Evolutionary conservation across 2,113 vertebrate species (phyloP), one percentile per base, ranked within the genome.

Genomic region (Gavialis gangeticus): DNA sequence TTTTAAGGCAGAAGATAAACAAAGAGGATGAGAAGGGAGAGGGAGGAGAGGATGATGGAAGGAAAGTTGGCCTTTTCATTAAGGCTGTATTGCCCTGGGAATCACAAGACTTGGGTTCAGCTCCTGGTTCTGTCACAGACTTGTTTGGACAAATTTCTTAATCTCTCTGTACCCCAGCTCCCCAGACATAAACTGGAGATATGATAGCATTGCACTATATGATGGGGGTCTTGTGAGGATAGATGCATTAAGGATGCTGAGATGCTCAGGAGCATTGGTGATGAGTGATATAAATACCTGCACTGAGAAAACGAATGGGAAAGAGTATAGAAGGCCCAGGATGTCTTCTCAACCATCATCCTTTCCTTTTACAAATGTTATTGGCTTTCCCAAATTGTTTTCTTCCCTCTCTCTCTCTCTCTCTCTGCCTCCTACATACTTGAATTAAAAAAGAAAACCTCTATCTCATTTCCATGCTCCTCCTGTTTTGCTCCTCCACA

Each of bases 391-490:
- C 16, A 59, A 27, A 37, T 73, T 21, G 57, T 14, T 73, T 59
- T 84, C 57, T n/a, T 67, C 8, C 30, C 84, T 89, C 3, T 76
- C 78, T 9, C 80, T 91, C 80, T 91, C 4, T 58, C 21, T 90
- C 15, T 75, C 86, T 78, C 59, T 11, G 3, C 63, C 4, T 27
- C 82, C 2, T 79, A 11, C 17, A 73, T 62, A 25, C 54, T 62
- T 75, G n/a, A 28, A 57, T 93, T 95, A 80, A 92, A 85, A 59
- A 88, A 90, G 67, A 58, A n/a, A 90, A 56, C 16, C 46, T 85
- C 56, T 9, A 79, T 14, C 78, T 83, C 11, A 21, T 58, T 69
- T 34, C 18, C 78, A 56, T 60, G 30, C 18, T 83, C 30, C 58
- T 37, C 37, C 83, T 69, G 19, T 30, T 37, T 75, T 59, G 55